phyloP scores from a whole-genome alignment of 2,113 vertebrate genomes.

The Galemys pyrenaicus region DNA sequence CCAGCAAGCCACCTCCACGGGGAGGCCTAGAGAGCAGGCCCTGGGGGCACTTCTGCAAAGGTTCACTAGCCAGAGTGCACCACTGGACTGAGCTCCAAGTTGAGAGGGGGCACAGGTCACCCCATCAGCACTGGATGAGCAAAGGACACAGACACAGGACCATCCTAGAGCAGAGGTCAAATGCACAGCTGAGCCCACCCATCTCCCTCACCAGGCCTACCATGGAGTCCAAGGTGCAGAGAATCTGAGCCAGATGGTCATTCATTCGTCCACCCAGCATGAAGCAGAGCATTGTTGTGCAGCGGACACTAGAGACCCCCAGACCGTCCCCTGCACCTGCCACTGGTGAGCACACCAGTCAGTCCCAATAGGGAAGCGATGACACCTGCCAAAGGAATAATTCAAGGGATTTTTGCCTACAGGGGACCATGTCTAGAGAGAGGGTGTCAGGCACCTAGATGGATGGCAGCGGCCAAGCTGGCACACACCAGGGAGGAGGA shows the following conservation, averaged over 20 bases:
- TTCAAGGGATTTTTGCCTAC: neutral
- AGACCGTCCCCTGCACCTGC: accelerated
- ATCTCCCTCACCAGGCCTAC: too few species aligned
- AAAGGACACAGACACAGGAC: accelerated
- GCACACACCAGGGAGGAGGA: accelerated
- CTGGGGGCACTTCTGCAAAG: neutral
- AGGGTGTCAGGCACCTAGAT: accelerated
- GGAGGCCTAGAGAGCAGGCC: neutral
- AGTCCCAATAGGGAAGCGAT: neutral
- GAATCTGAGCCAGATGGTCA: accelerated
- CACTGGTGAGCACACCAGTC: too few species aligned
- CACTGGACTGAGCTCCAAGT: neutral
- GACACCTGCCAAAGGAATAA: too few species aligned
- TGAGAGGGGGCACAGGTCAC: too few species aligned
- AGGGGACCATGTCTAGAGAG: neutral
- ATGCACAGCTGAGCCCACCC: accelerated
- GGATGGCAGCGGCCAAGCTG: too few species aligned
- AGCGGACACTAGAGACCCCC: accelerated
- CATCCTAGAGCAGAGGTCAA: accelerated
- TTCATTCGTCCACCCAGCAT: accelerated
- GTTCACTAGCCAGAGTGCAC: accelerated
- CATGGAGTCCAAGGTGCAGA: accelerated
- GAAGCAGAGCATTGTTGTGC: neutral
- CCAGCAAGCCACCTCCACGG: accelerated
- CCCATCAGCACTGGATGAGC: neutral